These are phyloP conservation scores for Trissoscelio sp. DNA, from an alignment of 2,888 invertebrate genomes.

Conservation along the genomic window DNA sequence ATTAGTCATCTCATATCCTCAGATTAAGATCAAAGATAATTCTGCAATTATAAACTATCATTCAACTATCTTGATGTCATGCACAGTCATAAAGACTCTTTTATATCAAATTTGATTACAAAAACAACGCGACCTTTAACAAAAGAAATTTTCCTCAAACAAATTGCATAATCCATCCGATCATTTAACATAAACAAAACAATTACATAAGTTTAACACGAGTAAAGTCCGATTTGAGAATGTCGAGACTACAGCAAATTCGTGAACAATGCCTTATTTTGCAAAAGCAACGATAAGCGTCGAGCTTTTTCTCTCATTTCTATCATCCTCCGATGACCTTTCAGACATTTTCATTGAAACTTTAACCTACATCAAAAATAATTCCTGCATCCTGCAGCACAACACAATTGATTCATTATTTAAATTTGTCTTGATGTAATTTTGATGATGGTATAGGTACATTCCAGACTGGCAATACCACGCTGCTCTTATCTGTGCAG, in stretches of 20 bases:
- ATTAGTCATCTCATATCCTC: not conserved
- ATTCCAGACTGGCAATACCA: conserved; percentile 40
- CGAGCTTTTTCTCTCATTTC: conserved; percentile 23
- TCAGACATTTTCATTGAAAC: conserved; percentile 40
- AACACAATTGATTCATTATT: conserved; percentile 67
- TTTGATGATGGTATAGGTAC: conserved; percentile 46
- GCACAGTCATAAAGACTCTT: too few species aligned
- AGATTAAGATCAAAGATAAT: not conserved
- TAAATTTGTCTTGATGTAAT: conserved; percentile 63
- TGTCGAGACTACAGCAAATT: not conserved
- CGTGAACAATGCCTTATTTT: conserved; percentile 20
- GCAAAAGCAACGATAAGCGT: conserved; percentile 1
- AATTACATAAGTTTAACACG: not conserved
- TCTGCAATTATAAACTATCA: too few species aligned
- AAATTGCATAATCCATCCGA: not conserved
- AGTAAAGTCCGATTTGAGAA: conserved; percentile 2
- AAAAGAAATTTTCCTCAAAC: not conserved
- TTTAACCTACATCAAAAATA: conserved; percentile 40
- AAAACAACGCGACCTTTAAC: not conserved
- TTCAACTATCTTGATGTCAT: too few species aligned
- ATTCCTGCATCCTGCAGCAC: conserved; percentile 3
- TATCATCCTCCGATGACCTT: conserved; percentile 40
- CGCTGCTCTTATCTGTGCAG: conserved; percentile 29
- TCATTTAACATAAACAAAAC: not conserved
- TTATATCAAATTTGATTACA: not conserved